Conservation (phyloP, 2,113 vertebrate species). For the Ifrita kowaldi region DNA sequence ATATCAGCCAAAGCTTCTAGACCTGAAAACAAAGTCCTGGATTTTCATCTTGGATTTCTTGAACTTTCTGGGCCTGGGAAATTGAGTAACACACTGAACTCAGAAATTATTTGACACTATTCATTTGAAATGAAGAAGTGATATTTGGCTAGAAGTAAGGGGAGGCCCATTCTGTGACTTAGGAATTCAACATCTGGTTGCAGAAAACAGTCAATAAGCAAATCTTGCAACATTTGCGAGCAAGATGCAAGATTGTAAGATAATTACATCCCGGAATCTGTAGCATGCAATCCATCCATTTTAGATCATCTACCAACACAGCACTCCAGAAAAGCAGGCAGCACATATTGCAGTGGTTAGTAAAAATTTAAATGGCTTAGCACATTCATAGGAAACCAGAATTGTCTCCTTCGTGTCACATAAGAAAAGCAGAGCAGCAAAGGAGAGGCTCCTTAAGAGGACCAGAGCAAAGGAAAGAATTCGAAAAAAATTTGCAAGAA, state of each 20-base stretch:
- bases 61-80: not conserved
- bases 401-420: accelerated
- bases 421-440: not conserved
- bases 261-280: not conserved
- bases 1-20: not conserved
- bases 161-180: not conserved
- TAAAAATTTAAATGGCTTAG: not conserved
- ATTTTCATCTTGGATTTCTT: not conserved
- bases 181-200: not conserved
- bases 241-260: not conserved
- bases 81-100: not conserved
- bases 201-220: not conserved
- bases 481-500: not conserved
- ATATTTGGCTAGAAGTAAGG: not conserved
- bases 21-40: not conserved
- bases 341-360: not conserved
- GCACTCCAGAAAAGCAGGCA: not conserved
- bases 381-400: not conserved
- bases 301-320: not conserved
- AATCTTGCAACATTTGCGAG: not conserved
- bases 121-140: not conserved
- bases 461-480: not conserved
- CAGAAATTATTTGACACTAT: not conserved
- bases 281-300: not conserved
- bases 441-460: not conserved